Percentiles rank a stretch among this genome's conserved stretches.
These are phyloP conservation scores for Alviniconcha strummeri DNA, from an alignment of 2,888 invertebrate species.

Conservation along the genomic window DNA sequence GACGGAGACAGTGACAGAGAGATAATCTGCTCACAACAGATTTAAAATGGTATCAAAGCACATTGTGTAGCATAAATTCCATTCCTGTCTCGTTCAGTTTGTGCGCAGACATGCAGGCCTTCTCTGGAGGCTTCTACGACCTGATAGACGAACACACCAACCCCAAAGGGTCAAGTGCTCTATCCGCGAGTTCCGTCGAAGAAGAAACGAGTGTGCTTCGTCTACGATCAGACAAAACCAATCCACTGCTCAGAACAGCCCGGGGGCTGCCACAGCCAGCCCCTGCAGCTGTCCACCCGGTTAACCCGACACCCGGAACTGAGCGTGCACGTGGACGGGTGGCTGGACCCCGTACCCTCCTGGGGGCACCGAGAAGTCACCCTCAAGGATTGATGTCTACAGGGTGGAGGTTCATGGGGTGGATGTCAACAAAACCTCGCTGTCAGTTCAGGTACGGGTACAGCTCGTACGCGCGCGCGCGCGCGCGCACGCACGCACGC, in stretches of 20 bases:
- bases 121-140: not conserved
- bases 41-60: too few species aligned
- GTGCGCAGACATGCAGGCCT: not conserved
- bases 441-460: not conserved
- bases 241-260: not conserved
- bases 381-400: not conserved
- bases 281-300: not conserved
- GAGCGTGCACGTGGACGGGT: not conserved
- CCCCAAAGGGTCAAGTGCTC: not conserved
- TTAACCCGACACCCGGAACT: not conserved
- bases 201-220: not conserved
- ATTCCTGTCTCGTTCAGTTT: not conserved
- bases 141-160: constrained; percentile 44
- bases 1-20: too few species aligned
- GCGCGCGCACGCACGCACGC: too few species aligned
- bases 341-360: not conserved
- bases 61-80: too few species aligned
- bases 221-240: not conserved
- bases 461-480: too few species aligned
- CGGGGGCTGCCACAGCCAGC: not conserved
- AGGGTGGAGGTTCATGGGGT: not conserved
- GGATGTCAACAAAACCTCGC: not conserved
- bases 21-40: too few species aligned
- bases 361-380: not conserved
- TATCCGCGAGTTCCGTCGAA: not conserved